Conservation (phyloP, 2,888 invertebrate genomes). For the Tryphoninae sp. region DNA sequence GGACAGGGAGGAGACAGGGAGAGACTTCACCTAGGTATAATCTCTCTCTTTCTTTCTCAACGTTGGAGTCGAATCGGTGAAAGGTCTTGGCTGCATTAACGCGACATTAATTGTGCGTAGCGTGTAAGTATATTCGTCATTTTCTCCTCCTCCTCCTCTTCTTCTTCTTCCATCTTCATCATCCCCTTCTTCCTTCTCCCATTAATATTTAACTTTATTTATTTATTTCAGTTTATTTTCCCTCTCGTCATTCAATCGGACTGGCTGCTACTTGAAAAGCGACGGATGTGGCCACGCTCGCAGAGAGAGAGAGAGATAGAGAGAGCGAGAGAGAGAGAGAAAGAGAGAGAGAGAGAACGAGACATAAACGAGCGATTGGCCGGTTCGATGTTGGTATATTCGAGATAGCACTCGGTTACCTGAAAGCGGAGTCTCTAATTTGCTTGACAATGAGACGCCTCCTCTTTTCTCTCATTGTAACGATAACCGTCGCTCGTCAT, state of each 20-base stretch:
- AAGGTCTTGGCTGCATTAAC: conserved; percentile 42
- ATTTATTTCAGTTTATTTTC: neutral
- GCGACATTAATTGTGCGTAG: conserved; percentile 53
- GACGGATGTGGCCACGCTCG: conserved; percentile 55
- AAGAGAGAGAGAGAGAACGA: neutral
- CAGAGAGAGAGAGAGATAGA: conserved; percentile 21
- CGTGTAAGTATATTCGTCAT: conserved; percentile 27
- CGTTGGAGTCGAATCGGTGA: conserved; percentile 25
- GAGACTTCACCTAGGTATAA: neutral
- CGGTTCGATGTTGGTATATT: conserved; percentile 20
- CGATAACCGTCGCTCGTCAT: conserved; percentile 57
- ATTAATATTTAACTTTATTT: too few species aligned
- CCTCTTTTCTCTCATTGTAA: conserved; percentile 58
- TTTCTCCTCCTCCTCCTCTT: neutral
- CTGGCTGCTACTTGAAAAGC: conserved; percentile 41
- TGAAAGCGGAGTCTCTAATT: conserved; percentile 51
- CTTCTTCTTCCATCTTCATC: neutral
- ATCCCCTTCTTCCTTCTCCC: neutral
- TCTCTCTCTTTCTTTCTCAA: neutral
- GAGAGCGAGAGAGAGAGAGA: conserved; percentile 13
- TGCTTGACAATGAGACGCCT: conserved; percentile 60
- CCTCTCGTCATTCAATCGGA: neutral
- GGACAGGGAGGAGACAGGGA: conserved; percentile 7
- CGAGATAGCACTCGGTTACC: conserved; percentile 14
- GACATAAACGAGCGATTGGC: conserved; percentile 33